phyloP scores from a whole-genome alignment of 37 sponge, comb jelly and placozoan genomes.

The Geodia barretti region DNA sequence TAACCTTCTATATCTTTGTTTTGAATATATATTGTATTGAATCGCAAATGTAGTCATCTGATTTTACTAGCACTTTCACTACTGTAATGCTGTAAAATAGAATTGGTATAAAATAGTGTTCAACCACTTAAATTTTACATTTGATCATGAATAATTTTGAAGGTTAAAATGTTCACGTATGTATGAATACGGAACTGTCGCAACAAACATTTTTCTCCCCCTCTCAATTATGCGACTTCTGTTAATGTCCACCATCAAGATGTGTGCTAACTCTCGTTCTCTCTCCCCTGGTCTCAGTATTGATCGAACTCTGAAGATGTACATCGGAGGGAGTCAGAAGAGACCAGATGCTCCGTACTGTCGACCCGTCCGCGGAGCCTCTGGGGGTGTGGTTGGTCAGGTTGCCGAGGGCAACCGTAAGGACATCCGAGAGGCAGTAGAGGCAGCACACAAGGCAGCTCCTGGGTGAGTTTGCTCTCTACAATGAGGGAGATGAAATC shows the following conservation, averaged over 20 bases:
- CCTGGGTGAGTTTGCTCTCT: conserved; percentile 92
- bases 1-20: no score
- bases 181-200: no score
- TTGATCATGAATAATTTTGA: no score
- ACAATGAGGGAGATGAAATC: not conserved
- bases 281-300: conserved; percentile 49
- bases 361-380: conserved; percentile 64
- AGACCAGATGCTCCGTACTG: conserved; percentile 92
- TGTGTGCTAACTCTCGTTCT: not conserved
- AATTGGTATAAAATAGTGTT: no score
- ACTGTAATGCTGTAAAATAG: no score
- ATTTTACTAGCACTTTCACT: no score
- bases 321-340: conserved; percentile 94
- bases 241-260: not conserved
- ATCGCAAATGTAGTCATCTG: no score
- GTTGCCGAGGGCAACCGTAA: conserved; percentile 96
- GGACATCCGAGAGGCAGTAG: conserved; percentile 97
- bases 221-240: not conserved
- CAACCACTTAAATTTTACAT: no score
- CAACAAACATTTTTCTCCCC: not conserved
- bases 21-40: no score
- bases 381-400: conserved; percentile 82
- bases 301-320: conserved; percentile 94
- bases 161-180: no score
- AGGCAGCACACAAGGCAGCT: conserved; percentile 93